Evolutionary conservation across 2,888 invertebrate species (phyloP), one percentile per base, ranked within the genome.

Genomic region (Tineola bisselliella): DNA sequence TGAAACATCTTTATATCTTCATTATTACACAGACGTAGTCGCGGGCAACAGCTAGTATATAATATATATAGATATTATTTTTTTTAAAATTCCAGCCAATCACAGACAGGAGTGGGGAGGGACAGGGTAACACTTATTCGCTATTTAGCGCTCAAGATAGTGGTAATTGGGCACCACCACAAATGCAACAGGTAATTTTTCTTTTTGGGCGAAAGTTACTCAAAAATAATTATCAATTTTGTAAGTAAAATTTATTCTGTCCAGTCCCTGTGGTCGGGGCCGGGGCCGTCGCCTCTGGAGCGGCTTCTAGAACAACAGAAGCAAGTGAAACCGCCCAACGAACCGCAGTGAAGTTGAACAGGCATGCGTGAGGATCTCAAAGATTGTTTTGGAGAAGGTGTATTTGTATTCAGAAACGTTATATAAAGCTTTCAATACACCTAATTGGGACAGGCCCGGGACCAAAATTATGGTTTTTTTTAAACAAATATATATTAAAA

Each of bases 271-370:
- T 93, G 93, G 92, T 91, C 92, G 11, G 92, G 92, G 0, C 91
- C 92, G 5, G 92, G 93, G 2, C 93, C 93, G 1, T 93, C 94
- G 38, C 94, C 94, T 0, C 84, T 95, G 62, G 93, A 94, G 75
- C 90, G 93, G 44, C 88, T 95, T 17, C 78, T 95, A 63, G 94
- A 94, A 74, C 93, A 94, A 69, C 94, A 95, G 80, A 92, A 92
- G 70, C 91, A 91, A 69, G 83, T 90, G 75, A 81, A 81, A 67
- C 76, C 73, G 44, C 72, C 76, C 3, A 64, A 74, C 30, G 62
- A 63, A 60, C 74, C 78, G 59, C 79, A 86, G 63, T 81, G 79
- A 81, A 70, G 1, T 1, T 13, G n/a, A 31, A 60, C 57, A 43
- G 4, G 15, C 38, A 10, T 38, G 11, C 10, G 10, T 38, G 10